These are phyloP conservation scores for Blomia tropicalis DNA, from an alignment of 2,888 invertebrate genomes.

Conservation along the genomic window DNA sequence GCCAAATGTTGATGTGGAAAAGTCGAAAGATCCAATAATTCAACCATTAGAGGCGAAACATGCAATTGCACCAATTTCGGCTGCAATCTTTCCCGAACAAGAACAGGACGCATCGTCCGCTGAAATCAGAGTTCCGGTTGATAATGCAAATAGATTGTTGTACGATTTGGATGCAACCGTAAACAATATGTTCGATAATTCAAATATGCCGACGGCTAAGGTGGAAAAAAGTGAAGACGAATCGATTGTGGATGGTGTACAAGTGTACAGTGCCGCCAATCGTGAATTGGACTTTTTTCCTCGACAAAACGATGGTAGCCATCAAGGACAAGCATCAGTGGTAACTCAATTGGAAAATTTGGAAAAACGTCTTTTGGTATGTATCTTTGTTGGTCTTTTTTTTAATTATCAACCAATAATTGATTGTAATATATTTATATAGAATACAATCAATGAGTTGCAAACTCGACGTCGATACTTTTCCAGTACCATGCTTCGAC, in stretches of 20 bases:
- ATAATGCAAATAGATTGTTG: conserved; percentile 23
- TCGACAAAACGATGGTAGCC: conserved; percentile 2
- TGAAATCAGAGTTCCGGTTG: not conserved
- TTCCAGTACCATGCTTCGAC: conserved; percentile 22
- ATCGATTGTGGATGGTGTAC: not conserved
- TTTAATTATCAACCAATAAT: not conserved
- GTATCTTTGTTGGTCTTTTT: not conserved
- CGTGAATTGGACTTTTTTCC: conserved; percentile 18
- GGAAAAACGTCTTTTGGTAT: conserved; percentile 17
- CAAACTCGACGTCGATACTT: conserved; percentile 20
- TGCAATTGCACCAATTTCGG: not conserved
- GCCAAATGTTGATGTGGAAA: too few relatives aligned
- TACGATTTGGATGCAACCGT: conserved; percentile 23
- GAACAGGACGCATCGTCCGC: conserved; percentile 11
- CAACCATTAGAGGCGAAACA: not conserved
- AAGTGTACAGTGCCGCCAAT: conserved; percentile 19
- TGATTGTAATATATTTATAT: not conserved
- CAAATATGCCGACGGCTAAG: not conserved
- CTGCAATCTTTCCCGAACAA: not conserved
- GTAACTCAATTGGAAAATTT: conserved; percentile 17
- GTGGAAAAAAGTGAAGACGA: conserved; percentile 6
- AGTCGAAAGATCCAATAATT: not conserved
- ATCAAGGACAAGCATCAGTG: conserved; percentile 14
- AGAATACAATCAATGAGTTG: conserved; percentile 22
- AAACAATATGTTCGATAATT: conserved; percentile 1